Base-by-base conservation (phyloP, 2,888 invertebrate genomes). In the Apotomis capreana region DNA sequence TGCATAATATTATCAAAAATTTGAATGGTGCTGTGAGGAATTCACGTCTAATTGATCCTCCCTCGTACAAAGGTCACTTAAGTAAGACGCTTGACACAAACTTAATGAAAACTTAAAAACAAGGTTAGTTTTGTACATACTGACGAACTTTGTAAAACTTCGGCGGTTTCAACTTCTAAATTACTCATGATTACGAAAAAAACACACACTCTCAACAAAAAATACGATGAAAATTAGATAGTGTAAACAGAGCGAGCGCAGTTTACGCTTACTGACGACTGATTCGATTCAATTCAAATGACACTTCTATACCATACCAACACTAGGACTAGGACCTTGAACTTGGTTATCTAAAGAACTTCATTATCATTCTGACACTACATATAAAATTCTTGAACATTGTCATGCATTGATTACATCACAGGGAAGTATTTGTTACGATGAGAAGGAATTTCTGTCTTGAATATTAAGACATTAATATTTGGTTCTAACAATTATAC, bases 101-200 rank as follows among this genome's bases (percentile, higher is more conserved):
- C 59, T 72, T 69, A 58, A 10, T 15, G 54, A 63, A 9, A 58
- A 37, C 37, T 63, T 51, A 44, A 72, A 44, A 74, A 40, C 26
- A 51, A 65, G 58, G n/a, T 70, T 58, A 73, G 13, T 58, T 60
- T 46, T 63, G 73, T 82, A 89, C 89, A 83, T 85, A 90, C 89
- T 75, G 81, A 77, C 69, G 78, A 15, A 65, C 81, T 83, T 75
- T 84, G 87, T 70, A 85, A 75, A 73, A 83, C 77, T 60, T 89
- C 87, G 57, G 78, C 79, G 46, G 86, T 70, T 67, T 85, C 88
- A 74, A 82, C 86, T 81, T 87, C 74, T 77, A 89, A 80, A 74
- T 87, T 85, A 82, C 81, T 85, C 89, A 89, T 89, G 69, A 75
- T 78, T 71, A 58, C 52, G 67, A 51, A 13, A 13, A 59, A 13